Evolutionary conservation across 2,797 vertebrate species (phyloP).

Genomic region (Setipinna tenuifilis): DNA sequence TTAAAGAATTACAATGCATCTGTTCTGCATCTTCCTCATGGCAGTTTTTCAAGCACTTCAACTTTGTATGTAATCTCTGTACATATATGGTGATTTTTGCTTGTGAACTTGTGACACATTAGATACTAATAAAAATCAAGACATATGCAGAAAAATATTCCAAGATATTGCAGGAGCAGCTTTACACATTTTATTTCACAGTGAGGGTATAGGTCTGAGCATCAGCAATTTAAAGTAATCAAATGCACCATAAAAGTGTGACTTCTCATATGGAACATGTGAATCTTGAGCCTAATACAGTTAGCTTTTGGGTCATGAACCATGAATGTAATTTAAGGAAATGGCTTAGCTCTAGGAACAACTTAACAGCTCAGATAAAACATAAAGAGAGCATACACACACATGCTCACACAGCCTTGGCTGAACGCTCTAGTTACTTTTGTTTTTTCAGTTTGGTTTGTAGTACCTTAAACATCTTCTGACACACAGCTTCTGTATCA

Average conservation of each 20-base stretch:
- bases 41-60: neutral
- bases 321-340: conserved; percentile 17
- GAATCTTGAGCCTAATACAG: neutral
- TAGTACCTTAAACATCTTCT: neutral
- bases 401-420: neutral
- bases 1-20: neutral
- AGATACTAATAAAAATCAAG: neutral
- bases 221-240: neutral
- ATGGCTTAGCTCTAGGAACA: neutral
- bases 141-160: neutral
- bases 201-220: neutral
- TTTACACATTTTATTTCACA: neutral
- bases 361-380: neutral
- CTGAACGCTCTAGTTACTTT: neutral
- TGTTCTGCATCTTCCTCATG: neutral
- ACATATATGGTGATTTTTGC: neutral
- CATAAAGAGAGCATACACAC: neutral
- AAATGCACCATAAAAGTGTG: neutral
- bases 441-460: neutral
- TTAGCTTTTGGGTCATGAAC: conserved; percentile 11
- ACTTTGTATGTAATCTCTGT: neutral
- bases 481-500: neutral
- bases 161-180: neutral
- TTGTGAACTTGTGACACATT: neutral
- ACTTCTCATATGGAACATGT: neutral